Evolutionary conservation across 1,140 invertebrate genomes (phyloP), one percentile per base, ranked within the genome.

Genomic region (Leptestheria dahalacensis): DNA sequence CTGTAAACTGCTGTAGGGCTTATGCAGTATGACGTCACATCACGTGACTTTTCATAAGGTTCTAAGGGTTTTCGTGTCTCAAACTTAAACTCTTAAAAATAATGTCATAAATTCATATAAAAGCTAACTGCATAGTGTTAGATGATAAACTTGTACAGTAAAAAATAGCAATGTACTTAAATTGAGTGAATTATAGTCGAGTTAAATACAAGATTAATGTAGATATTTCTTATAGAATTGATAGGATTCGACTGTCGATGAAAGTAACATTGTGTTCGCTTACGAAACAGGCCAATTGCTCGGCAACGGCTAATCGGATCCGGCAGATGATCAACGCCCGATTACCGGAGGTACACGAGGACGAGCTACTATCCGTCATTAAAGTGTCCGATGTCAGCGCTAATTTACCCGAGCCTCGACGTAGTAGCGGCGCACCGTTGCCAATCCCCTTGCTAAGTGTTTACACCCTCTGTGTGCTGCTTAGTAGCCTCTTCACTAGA

Each of bases 321-420:
- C 86, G 85, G 66, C 78, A 83, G 48, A 83, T 86, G 67, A 89
- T 92, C 66, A 91, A 90, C 73, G 81, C 80, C 28, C 83, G 84
- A 65, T 80, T 89, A 68, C 81, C 85, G 48, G 84, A 89, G 66
- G 82, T 91, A 57, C 83, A 86, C 64, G 86, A 85, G 21, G 86
- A 91, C 72, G 80, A 87, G 33, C 76, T 90, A 12, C 77, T 92
- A 10, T 91, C 88, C 62, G 87, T 91, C 69, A 86, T 91, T 72
- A 91, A 91, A 75, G 86, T 91, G 75, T 86, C 88, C n/a, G 86
- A 90, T 75, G 86, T 90, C 20, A 85, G 89, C 70, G 83, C 88
- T 29, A 77, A 83, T 23, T 62, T 73, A 48, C 72, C 73, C 1
- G 64, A 67, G 21, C 58, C 58, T 1, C 48, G 49, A 12, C 58